Base-by-base conservation (phyloP, 2,888 invertebrate genomes). In the Achlya flavicornis region DNA sequence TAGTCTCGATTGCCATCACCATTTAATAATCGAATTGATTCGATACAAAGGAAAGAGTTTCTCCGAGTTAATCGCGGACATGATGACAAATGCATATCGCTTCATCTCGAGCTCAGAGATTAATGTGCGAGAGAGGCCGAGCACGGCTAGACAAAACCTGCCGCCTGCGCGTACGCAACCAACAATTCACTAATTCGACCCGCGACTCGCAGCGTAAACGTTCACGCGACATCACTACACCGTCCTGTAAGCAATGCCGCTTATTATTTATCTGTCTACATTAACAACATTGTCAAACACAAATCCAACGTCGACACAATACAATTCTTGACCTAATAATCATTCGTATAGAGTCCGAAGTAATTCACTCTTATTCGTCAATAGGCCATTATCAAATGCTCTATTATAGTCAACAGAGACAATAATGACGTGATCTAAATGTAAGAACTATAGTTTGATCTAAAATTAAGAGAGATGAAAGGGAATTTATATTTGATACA, bases 401-500 rank as follows among this genome's bases (percentile, higher is more conserved):
- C 67, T 61, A 69, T 72, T 70, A 75, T 79, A 79, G 80, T 87
- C 76, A 85, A 78, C 85, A 85, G 84, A 91, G 90, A 92, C 91
- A 91, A 92, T 92, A 88, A 91, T 91, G 89, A 90, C 86, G 83
- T 86, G 90, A 90, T 91, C 89, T 90, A 88, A 92, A 91, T 90
- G 89, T 87, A 89, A 89, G 90, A 90, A 91, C 90, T 90, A 90
- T 92, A 87, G 92, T 89, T 89, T 87, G 90, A 87, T 92, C 92
- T 91, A 93, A 92, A 93, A 91, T 93, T 91, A 91, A 89, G 83
- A 81, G 84, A 89, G 92, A 93, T 93, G 93, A 93, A 93, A 93
- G 92, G 80, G 90, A 89, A 91, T 89, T 88, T 89, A 83, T 86
- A 83, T 84, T 78, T 80, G 84, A 90, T 91, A 93, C 89, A 92